Percentiles rank a stretch among this genome's conserved stretches.
These are phyloP conservation scores for Ctenochaetus hawaiiensis DNA, from an alignment of 2,797 vertebrate genomes.

Conservation along the genomic window DNA sequence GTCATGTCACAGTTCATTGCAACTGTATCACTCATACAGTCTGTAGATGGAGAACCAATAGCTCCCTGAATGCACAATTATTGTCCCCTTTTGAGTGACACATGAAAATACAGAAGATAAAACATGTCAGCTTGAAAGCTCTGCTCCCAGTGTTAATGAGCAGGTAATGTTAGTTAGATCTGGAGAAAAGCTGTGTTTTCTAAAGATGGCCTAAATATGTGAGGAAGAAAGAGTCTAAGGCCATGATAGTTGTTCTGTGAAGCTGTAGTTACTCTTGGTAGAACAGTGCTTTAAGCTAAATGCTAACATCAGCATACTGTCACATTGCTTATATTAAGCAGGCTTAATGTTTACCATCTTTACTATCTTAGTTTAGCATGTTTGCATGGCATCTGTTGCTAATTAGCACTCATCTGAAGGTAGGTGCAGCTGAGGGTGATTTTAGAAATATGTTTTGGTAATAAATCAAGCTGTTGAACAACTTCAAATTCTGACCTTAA, in stretches of 20 bases:
- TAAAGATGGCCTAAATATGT: constrained; percentile 1
- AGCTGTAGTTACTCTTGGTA: not conserved
- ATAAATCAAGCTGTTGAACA: not conserved
- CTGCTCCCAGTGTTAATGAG: constrained; percentile 35
- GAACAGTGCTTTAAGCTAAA: not conserved
- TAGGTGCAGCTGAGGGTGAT: too few species aligned
- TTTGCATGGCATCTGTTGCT: not conserved
- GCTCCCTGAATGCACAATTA: constrained; percentile 26
- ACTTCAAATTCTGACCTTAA: not conserved
- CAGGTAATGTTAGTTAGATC: constrained; percentile 9
- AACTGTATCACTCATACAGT: constrained; percentile 35
- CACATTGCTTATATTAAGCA: not conserved
- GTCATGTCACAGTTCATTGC: constrained; percentile 43
- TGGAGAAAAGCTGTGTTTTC: constrained; percentile 12
- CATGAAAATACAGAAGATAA: not conserved
- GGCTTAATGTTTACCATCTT: not conserved
- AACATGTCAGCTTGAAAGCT: constrained; percentile 20
- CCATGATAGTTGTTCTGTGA: not conserved
- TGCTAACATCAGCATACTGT: not conserved
- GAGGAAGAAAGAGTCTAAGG: not conserved
- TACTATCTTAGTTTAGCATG: not conserved
- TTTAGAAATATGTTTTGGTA: too few species aligned
- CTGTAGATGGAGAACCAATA: constrained; percentile 7
- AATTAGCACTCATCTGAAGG: not conserved
- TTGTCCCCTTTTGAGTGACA: constrained; percentile 20